Evolutionary conservation across 2,113 vertebrate species (phyloP).

Genomic region (Alexandromys fortis): DNA sequence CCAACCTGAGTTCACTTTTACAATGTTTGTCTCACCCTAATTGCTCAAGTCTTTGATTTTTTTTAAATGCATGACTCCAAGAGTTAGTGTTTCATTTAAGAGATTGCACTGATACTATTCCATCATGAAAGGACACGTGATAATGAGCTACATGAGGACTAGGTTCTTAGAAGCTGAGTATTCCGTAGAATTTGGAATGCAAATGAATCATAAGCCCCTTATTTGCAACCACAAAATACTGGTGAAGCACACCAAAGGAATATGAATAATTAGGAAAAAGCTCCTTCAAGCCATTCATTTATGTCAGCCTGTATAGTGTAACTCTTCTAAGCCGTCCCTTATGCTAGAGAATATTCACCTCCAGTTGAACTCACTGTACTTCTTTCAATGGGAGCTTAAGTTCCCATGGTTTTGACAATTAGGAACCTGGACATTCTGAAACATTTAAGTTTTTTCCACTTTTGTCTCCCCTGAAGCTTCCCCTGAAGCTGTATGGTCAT

Average conservation of each 20-base stretch:
- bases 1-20: not conserved
- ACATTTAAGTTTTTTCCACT: not conserved
- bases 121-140: not conserved
- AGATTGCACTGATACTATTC: not conserved
- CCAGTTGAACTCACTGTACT: not conserved
- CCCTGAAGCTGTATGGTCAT: not conserved
- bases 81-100: not conserved
- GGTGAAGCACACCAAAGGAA: not conserved
- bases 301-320: not conserved
- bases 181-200: not conserved
- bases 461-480: not conserved
- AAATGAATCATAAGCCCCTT: not conserved
- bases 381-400: not conserved
- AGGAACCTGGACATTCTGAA: not conserved
- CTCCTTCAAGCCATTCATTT: not conserved
- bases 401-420: slow-evolving; percentile 15
- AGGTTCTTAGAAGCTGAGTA: not conserved
- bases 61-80: not conserved
- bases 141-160: not conserved
- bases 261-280: not conserved
- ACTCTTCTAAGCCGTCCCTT: not conserved
- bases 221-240: not conserved
- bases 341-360: not conserved
- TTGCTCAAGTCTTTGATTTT: not conserved
- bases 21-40: slow-evolving; percentile 8